Base-by-base conservation (phyloP, 2,113 vertebrate species). In the Nicator chloris region DNA sequence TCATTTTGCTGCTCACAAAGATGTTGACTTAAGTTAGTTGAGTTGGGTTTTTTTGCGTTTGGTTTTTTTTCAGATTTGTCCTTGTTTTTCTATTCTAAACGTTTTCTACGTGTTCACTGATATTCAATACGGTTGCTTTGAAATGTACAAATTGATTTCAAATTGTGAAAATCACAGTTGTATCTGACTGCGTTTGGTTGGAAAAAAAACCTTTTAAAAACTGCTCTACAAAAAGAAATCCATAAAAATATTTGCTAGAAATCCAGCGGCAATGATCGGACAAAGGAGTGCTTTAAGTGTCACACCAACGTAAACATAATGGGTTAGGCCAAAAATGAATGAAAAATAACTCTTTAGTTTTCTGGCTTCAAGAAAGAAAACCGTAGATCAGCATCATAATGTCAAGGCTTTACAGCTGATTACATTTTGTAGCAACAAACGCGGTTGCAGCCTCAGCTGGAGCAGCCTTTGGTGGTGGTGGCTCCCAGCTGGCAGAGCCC, bases 401-500 rank as follows among this genome's bases (percentile, higher is more conserved):
- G 20, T 8, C 37, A 37, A 17, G 28, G 22, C 13, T 83, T 49
- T 61, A 27, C 0, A 1, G 19, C 2, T 0, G 4, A 15, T 54
- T 10, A 13, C 22, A 69, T 69, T 44, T 37, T 16, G n/a, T n/a
- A 35, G 35, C 7, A 22, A 12, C 63, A 15, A 5, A 0, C 9
- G 6, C 0, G 13, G 16, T 2, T 45, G 26, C 65, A 69, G 78
- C 44, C 15, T 7, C 17, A 10, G 15, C 8, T 21, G 71, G 40
- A 22, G 4, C 11, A 2, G 37, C 1, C 0, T 22, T 23, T 30
- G 44, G 10, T 12, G 31, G 56, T 0, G 4, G 7, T 2, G 31
- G 37, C 28, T 35, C 33, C 15, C 59, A 3, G 0, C 42, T 4
- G 37, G 42, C 40, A 13, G 63, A 33, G 16, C 49, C 57, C n/a